Conservation (phyloP, 2,888 invertebrate genomes). For the Caenorhabditis uteleia region DNA sequence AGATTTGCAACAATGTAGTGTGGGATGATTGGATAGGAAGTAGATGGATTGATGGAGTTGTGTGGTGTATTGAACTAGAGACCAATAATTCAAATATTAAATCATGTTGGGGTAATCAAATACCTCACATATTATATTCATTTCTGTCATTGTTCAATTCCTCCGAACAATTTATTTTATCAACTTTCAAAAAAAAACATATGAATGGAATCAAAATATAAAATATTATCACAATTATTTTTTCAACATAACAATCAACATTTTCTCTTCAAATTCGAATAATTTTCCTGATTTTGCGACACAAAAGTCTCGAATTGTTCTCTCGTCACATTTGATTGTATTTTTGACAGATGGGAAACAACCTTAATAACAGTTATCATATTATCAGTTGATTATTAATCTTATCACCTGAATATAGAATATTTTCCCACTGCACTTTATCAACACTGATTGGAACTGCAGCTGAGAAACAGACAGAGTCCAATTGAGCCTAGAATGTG, state of each 20-base stretch:
- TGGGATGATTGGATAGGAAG: too few species aligned
- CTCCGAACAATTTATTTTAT: too few species aligned
- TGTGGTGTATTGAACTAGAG: too few species aligned
- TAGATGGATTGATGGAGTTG: too few species aligned
- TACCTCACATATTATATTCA: too few species aligned
- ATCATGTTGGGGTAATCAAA: too few species aligned
- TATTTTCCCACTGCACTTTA: constrained; percentile 51
- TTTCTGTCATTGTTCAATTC: too few species aligned
- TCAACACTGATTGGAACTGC: constrained; percentile 55
- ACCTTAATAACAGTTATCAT: constrained; percentile 17
- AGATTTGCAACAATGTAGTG: too few species aligned
- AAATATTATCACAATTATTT: constrained; percentile 1
- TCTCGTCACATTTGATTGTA: constrained; percentile 48
- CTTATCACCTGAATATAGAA: constrained; percentile 51
- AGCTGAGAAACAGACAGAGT: constrained; percentile 52
- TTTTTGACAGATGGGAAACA: constrained; percentile 54
- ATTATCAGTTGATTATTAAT: background rate
- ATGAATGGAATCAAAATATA: background rate
- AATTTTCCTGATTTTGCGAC: constrained; percentile 43
- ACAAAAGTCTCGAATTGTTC: constrained; percentile 46
- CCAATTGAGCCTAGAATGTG: constrained; percentile 44
- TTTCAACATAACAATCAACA: constrained; percentile 50
- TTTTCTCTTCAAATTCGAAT: constrained; percentile 56
- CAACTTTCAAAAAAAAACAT: background rate
- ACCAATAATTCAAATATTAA: too few species aligned